Evolutionary conservation across 2,113 vertebrate species (phyloP), one percentile per base, ranked within the genome.

Genomic region (Asarcornis scutulata): DNA sequence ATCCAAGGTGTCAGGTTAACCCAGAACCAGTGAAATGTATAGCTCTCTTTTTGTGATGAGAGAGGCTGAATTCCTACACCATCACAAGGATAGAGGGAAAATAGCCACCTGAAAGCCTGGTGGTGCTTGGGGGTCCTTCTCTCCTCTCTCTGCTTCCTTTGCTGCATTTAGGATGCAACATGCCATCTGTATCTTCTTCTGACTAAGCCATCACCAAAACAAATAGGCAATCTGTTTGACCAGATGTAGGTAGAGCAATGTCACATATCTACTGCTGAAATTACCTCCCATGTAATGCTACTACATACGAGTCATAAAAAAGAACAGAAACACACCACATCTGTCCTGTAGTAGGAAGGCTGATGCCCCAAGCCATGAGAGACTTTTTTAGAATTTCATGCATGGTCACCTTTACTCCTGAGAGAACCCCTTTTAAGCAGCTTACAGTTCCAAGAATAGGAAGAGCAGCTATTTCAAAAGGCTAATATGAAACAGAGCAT

Each of bases 31-130:
- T 53, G 29, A 91, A 74, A 77, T 14, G 16, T 16, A 32, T 2
- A 1, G 4, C 29, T 34, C 29, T 15, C 6, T 27, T 53, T 73
- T 27, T 1, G 1, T n/a, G 9, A 31, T 0, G 0, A 84, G 23
- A 46, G 27, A 83, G n/a, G n/a, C 15, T 50, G 29, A 32, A 68
- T 2, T 88, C 22, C 52, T 42, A 23, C 31, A 77, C 22, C 7
- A 42, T 29, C 63, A 25, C 9, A 55, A 53, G 12, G 7, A 42
- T 10, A 50, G 32, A 42, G 5, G 21, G 15, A 44, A 89, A 88
- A 58, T 0, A 50, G 14, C 13, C 16, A 34, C 8, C 0, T 4
- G 72, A 50, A 75, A 50, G 11, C 14, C 23, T 11, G 3, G 59
- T 7, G 10, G 29, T 42, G 48, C 13, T 29, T 44, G 76, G 22